Evolutionary conservation across 2,888 invertebrate genomes (phyloP).

Genomic region (Merodon equestris): DNA sequence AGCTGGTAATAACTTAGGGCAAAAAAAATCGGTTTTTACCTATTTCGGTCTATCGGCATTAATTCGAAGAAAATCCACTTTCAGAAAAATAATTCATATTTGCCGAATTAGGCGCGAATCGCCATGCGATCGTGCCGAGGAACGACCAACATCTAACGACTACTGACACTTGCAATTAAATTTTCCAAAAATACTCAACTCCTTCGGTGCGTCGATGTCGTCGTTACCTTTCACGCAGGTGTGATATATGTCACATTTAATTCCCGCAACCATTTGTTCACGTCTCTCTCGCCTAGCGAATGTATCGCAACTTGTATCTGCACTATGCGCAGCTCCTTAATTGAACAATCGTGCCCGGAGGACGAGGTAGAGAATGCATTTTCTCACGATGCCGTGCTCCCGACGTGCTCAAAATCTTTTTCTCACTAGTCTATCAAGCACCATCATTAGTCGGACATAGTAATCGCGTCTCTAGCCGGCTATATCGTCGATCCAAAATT

Average conservation of each 20-base stretch:
- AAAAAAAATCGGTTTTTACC: no score
- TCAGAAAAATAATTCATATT: constrained; percentile 56
- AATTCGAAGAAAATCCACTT: background rate
- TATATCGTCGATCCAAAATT: constrained; percentile 35
- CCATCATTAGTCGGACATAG: constrained; percentile 16
- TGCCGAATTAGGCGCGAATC: constrained; percentile 40
- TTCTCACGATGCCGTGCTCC: constrained; percentile 53
- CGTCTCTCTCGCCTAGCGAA: background rate
- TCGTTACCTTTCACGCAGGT: constrained; percentile 49
- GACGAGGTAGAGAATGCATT: constrained; percentile 53
- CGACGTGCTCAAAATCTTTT: constrained; percentile 64
- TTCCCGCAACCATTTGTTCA: constrained; percentile 38
- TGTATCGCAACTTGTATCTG: constrained; percentile 13
- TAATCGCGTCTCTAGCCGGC: background rate
- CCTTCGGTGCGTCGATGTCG: background rate
- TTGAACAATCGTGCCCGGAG: constrained; percentile 19
- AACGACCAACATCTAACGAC: constrained; percentile 40
- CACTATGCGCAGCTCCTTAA: constrained; percentile 49
- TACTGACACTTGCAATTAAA: constrained; percentile 64
- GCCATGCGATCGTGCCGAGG: constrained; percentile 3
- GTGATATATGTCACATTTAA: constrained; percentile 67
- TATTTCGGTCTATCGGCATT: background rate
- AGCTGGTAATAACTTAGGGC: no score
- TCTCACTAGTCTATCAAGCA: constrained; percentile 45
- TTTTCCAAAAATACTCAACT: constrained; percentile 51